Evolutionary conservation across 2,797 vertebrate genomes (phyloP).

Genomic region (Sardinella longiceps): DNA sequence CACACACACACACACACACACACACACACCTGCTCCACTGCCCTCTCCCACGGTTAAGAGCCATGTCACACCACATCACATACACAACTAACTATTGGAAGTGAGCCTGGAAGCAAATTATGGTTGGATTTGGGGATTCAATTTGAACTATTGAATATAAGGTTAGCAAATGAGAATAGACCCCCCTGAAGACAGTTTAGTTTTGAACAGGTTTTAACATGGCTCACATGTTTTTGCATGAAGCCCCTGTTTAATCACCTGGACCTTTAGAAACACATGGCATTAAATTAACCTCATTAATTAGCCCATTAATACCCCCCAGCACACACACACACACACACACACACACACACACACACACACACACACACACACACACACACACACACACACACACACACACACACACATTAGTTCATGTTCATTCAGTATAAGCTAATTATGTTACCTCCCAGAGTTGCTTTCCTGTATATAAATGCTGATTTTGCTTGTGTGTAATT

Average conservation of each 20-base stretch:
- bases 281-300: not conserved
- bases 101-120: not conserved
- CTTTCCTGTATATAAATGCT: not conserved
- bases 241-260: not conserved
- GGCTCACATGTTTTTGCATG: not conserved
- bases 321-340: not conserved
- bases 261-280: constrained; percentile 9
- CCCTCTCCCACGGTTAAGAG: not conserved
- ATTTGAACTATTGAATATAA: not conserved
- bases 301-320: not conserved
- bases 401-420: too few relatives aligned
- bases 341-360: too few relatives aligned
- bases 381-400: too few relatives aligned
- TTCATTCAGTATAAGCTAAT: not conserved
- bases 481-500: not conserved
- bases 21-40: not conserved
- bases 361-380: too few relatives aligned
- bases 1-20: not conserved
- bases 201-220: not conserved
- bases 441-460: not conserved
- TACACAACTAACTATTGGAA: not conserved
- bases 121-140: not conserved
- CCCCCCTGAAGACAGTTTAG: not conserved
- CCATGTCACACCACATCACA: not conserved
- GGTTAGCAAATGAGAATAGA: not conserved